These are phyloP conservation scores for Tokudaia muenninki DNA, from an alignment of 2,797 vertebrate genomes.

Conservation along the genomic window DNA sequence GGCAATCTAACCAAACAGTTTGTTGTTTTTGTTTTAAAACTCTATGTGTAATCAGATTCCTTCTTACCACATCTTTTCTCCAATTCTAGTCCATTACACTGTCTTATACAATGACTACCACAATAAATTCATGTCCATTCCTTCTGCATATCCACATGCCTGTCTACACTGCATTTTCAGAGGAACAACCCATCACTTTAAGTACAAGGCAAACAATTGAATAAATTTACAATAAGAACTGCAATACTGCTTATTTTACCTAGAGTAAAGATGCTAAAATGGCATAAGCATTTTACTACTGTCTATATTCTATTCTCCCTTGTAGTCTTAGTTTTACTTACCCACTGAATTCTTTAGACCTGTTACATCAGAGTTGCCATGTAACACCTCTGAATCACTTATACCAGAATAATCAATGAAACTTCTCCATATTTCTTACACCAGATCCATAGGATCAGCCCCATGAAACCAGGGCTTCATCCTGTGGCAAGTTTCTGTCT, in stretches of 20 bases:
- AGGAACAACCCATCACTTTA: not conserved
- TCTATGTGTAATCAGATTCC: not conserved
- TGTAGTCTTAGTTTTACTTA: not conserved
- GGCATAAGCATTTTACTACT: not conserved
- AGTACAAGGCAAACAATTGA: not conserved
- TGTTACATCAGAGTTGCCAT: not conserved
- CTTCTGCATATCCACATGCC: not conserved
- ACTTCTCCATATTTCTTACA: not conserved
- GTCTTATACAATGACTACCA: not conserved
- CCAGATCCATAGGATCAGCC: fast-evolving
- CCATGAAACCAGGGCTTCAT: not conserved
- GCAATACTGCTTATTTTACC: not conserved
- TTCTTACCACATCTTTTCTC: not conserved
- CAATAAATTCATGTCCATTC: not conserved
- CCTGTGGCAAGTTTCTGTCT: not conserved
- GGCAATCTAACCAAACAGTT: not conserved
- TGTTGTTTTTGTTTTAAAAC: not conserved
- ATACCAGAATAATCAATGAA: too few species aligned
- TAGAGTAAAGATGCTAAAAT: not conserved
- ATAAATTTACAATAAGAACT: not conserved
- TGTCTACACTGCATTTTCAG: not conserved
- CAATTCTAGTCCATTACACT: not conserved
- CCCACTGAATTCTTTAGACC: not conserved
- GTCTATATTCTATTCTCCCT: not conserved
- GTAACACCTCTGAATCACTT: not conserved